These are phyloP conservation scores for Plestiodon gilberti DNA, from an alignment of 2,113 vertebrate genomes.

Conservation along the genomic window DNA sequence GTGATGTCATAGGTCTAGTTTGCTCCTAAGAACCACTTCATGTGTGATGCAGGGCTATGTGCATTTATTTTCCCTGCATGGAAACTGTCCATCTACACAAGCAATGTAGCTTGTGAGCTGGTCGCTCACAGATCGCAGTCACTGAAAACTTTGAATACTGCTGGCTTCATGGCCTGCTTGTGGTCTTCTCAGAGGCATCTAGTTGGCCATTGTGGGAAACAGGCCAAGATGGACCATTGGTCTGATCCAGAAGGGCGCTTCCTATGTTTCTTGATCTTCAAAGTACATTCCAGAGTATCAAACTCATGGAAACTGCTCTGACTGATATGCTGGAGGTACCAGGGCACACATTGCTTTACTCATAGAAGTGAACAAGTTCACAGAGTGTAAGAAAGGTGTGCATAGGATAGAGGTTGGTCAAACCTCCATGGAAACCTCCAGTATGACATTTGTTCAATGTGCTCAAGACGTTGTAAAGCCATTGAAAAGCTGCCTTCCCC, in stretches of 20 bases:
- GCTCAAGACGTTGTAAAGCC: not conserved
- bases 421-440: not conserved
- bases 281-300: not conserved
- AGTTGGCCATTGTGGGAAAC: too few species aligned
- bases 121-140: not conserved
- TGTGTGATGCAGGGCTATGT: not conserved
- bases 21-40: too few species aligned
- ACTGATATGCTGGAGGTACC: not conserved
- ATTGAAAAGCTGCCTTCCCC: not conserved
- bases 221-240: too few species aligned
- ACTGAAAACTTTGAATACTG: too few species aligned
- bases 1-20: too few species aligned
- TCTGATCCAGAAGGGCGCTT: too few species aligned
- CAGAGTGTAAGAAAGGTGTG: not conserved
- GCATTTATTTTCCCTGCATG: not conserved
- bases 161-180: too few species aligned
- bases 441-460: not conserved
- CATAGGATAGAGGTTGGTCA: not conserved
- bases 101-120: not conserved
- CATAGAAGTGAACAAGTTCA: not conserved
- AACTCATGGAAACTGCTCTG: not conserved
- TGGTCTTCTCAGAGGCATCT: too few species aligned
- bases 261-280: too few species aligned
- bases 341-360: not conserved
- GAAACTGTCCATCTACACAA: not conserved